phyloP scores from a whole-genome alignment of 2,113 vertebrate species.

The Sinosuthora webbiana region DNA sequence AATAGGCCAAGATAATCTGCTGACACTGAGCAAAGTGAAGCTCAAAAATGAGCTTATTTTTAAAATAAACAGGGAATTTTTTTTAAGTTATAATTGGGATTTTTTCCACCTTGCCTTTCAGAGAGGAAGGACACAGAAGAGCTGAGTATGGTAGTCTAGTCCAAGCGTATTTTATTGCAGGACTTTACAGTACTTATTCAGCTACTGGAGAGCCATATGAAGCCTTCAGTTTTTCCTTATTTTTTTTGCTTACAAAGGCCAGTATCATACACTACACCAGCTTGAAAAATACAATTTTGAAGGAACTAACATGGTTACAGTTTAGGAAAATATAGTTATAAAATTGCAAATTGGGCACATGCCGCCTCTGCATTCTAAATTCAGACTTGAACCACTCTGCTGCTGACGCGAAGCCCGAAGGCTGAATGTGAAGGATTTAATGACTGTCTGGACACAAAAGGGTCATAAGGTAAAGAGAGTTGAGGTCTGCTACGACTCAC shows the following conservation, averaged over 20 bases:
- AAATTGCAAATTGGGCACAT: neutral
- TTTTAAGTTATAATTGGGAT: neutral
- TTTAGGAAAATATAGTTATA: neutral
- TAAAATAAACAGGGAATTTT: neutral
- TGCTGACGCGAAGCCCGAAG: accelerated
- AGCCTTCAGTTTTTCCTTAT: neutral
- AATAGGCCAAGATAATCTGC: neutral
- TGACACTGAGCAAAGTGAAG: neutral
- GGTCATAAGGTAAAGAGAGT: neutral
- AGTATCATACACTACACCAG: neutral
- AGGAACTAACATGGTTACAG: neutral
- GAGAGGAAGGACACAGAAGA: neutral
- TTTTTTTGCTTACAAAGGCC: neutral
- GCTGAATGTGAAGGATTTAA: neutral
- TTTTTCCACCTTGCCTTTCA: neutral
- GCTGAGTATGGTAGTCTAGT: neutral
- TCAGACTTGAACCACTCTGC: neutral
- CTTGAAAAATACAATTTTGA: neutral
- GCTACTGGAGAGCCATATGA: neutral
- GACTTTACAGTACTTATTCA: neutral
- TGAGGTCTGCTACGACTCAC: accelerated
- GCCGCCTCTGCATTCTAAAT: neutral
- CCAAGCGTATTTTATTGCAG: neutral
- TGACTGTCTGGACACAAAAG: neutral
- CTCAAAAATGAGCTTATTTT: neutral